Conservation (phyloP, 2,888 invertebrate genomes). For the Scrobipalpa atriplicella region DNA sequence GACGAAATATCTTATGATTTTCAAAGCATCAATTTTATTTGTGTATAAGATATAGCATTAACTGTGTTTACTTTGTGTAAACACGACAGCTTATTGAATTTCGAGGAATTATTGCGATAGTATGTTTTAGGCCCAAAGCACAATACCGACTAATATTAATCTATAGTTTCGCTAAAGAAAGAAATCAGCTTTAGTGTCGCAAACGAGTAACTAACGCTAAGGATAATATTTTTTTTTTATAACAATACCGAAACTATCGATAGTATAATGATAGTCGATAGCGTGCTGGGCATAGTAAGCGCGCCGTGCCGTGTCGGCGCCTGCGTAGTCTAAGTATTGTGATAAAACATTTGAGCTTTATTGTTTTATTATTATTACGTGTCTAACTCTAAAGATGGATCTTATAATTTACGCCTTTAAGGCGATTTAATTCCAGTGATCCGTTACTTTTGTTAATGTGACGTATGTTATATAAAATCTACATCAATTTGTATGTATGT, state of each 20-base stretch:
- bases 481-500: not conserved
- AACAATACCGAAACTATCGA: not conserved
- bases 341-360: conserved; percentile 56
- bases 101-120: conserved; percentile 27
- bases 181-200: not conserved
- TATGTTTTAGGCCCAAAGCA: conserved; percentile 18
- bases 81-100: conserved; percentile 28
- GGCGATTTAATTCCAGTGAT: not conserved
- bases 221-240: not conserved
- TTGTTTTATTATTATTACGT: conserved; percentile 37
- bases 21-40: too few species aligned
- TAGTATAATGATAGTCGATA: conserved; percentile 6
- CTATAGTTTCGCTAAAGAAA: not conserved
- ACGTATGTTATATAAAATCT: not conserved
- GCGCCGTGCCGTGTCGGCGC: conserved; percentile 7
- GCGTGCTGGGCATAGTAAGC: not conserved
- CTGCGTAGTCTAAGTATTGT: conserved; percentile 51
- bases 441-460: not conserved
- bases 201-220: conserved; percentile 1
- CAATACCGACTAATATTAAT: not conserved
- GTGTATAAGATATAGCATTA: too few species aligned
- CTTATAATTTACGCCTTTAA: conserved; percentile 2
- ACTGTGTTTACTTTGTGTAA: not conserved
- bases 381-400: not conserved
- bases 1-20: too few species aligned